phyloP scores from a whole-genome alignment of 1,140 invertebrate genomes.

The Panulirus ornatus region DNA sequence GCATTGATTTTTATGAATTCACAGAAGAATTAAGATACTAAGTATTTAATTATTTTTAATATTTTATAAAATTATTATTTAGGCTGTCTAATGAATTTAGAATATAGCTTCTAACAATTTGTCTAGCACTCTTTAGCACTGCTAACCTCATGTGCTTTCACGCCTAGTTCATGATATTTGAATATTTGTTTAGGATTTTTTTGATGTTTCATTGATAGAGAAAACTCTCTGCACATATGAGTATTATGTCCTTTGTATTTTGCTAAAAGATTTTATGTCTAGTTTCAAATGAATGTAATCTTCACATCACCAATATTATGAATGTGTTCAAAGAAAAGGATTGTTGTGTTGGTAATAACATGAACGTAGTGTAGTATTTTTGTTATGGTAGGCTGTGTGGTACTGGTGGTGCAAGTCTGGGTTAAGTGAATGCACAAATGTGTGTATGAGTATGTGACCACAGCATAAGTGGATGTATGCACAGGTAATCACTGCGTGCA shows the following conservation, averaged over 20 bases:
- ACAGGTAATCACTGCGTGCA: slow-evolving; percentile 66
- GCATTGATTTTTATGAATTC: neutral
- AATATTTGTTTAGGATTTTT: neutral
- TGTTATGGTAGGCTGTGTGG: slow-evolving; percentile 66
- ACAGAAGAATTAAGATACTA: neutral
- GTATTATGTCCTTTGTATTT: neutral
- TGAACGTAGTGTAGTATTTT: slow-evolving; percentile 34
- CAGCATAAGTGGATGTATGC: slow-evolving; percentile 60
- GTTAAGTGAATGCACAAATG: slow-evolving; percentile 60
- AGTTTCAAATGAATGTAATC: neutral
- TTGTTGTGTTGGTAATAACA: neutral
- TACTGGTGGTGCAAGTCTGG: slow-evolving; percentile 69
- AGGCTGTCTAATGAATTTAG: neutral
- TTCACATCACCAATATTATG: slow-evolving; percentile 28
- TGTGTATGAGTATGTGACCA: slow-evolving; percentile 51
- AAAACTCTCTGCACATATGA: neutral
- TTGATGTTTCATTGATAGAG: neutral
- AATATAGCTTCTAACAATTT: neutral
- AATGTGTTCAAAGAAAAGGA: slow-evolving; percentile 11
- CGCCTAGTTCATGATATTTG: neutral
- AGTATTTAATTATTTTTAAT: neutral
- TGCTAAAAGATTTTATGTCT: neutral
- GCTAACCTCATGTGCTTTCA: neutral
- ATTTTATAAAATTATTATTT: neutral
- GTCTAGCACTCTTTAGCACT: slow-evolving; percentile 18